These are phyloP conservation scores for Cephonodes hylas DNA, from an alignment of 2,888 invertebrate genomes.

Conservation along the genomic window DNA sequence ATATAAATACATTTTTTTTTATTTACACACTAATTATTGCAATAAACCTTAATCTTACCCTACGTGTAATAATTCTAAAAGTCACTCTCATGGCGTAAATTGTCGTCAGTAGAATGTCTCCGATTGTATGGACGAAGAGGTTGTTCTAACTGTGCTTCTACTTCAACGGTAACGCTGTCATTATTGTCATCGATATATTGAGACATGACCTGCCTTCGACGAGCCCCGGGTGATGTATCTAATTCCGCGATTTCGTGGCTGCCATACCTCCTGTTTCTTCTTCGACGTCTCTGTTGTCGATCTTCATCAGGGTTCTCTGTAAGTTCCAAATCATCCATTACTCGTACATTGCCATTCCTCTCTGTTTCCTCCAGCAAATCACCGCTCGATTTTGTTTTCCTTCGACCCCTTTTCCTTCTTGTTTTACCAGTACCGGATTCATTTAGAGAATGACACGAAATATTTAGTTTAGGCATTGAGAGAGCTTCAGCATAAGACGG, in stretches of 20 bases:
- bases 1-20: not conserved
- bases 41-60: not conserved
- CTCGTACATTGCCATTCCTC: slow-evolving; percentile 61
- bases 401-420: slow-evolving; percentile 60
- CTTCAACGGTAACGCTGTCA: slow-evolving; percentile 53
- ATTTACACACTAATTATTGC: not conserved
- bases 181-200: slow-evolving; percentile 47
- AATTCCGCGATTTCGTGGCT: slow-evolving; percentile 73
- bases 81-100: slow-evolving; percentile 73
- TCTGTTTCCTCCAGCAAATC: slow-evolving; percentile 74
- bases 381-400: slow-evolving; percentile 77
- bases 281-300: slow-evolving; percentile 45
- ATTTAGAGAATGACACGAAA: slow-evolving; percentile 80
- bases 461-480: slow-evolving; percentile 85
- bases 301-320: slow-evolving; percentile 45
- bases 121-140: slow-evolving; percentile 55
- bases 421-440: slow-evolving; percentile 70
- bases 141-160: slow-evolving; percentile 57
- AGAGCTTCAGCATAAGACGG: slow-evolving; percentile 90
- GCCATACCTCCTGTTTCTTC: slow-evolving; percentile 56
- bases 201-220: slow-evolving; percentile 63
- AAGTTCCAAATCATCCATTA: slow-evolving; percentile 57
- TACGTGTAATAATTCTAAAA: slow-evolving; percentile 39
- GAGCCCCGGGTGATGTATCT: slow-evolving; percentile 68
- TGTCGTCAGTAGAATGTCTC: slow-evolving; percentile 62